Base-by-base conservation (phyloP, 1,140 invertebrate species). In the Cryptotermes secundus region DNA sequence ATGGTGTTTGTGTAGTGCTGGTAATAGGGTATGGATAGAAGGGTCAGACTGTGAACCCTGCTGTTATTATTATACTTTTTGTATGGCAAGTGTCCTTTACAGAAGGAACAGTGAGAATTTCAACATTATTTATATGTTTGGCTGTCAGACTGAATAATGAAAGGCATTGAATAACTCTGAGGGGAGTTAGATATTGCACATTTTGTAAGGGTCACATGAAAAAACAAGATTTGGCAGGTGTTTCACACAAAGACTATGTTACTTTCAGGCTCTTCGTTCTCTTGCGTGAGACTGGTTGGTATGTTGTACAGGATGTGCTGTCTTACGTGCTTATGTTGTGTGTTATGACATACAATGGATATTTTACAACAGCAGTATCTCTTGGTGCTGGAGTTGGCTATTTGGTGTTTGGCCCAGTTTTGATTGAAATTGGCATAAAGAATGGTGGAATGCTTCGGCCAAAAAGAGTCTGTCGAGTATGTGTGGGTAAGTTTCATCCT, bases 291-390 rank as follows among this genome's bases (percentile, higher is more conserved):
- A 93, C 92, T 0, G 42, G 90, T 1, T 88, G 94, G 1, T 92
- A 94, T 87, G 89, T 92, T 72, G 31, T 93, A 6, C 93, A 94
- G 87, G 87, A 94, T 35, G 88, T 91, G 12, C 89, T 97, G 81
- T 94, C 94, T 85, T 98, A 97, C 89, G 90, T 96, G 79, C 91
- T 97, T n/a, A 98, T 98, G 97, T 90, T 98, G 86, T 92, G 94
- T 72, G 95, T 97, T 84, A 98, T 98, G 97, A 93, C 95, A 1
- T 98, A 95, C 90, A 97, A 97, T 90, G 93, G 93, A 65, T 97
- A 96, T 90, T 89, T 98, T 34, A 92, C 93, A 84, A 88, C 96
- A 26, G 93, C 95, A 2, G 91, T 97, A 31, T 90, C 95, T 1
- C 88, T 96, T 49, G 97, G 97, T 9, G 94, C 95, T 87, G 94